Percentiles rank a stretch among this genome's conserved stretches.
phyloP scores from a whole-genome alignment of 1,140 invertebrate genomes.

The Scaptomyza montana region DNA sequence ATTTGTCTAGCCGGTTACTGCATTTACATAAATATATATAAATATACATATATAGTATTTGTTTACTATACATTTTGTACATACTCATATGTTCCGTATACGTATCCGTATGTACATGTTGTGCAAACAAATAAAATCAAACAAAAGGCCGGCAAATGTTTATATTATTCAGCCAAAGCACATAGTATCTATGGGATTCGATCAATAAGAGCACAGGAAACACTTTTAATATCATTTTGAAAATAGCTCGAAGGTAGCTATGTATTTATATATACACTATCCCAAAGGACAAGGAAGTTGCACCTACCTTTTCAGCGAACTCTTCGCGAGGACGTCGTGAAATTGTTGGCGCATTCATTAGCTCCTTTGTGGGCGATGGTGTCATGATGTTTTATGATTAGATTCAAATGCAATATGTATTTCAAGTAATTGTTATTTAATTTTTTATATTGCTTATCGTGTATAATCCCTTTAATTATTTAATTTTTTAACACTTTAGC shows the following conservation, averaged over 20 bases:
- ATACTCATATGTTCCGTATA: slow-evolving; percentile 37
- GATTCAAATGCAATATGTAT: slow-evolving; percentile 9
- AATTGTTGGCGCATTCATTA: slow-evolving; percentile 72
- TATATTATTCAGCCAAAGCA: slow-evolving; percentile 42
- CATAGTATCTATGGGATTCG: slow-evolving; percentile 51
- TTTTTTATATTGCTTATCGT: slow-evolving; percentile 64
- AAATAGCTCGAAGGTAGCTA: slow-evolving; percentile 24
- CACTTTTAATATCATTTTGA: slow-evolving; percentile 47
- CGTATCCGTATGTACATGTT: slow-evolving; percentile 22
- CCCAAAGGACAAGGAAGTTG: neutral
- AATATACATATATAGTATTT: neutral
- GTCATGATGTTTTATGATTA: slow-evolving; percentile 46
- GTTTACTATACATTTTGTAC: slow-evolving; percentile 20
- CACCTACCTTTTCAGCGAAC: slow-evolving; percentile 78
- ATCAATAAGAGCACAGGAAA: slow-evolving; percentile 72
- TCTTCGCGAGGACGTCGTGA: slow-evolving; percentile 78
- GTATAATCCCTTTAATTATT: slow-evolving; percentile 39
- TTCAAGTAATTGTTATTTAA: slow-evolving; percentile 35
- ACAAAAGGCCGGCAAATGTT: slow-evolving; percentile 58
- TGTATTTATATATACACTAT: slow-evolving; percentile 6
- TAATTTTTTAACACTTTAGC: slow-evolving; percentile 12
- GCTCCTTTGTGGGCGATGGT: slow-evolving; percentile 80
- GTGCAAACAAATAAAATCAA: slow-evolving; percentile 62
- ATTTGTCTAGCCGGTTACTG: slow-evolving; percentile 14
- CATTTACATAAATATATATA: slow-evolving; percentile 16